A percentile compares a stretch with the other conserved stretches of the same genome.
phyloP scores from a whole-genome alignment of 92 coral and sea anemone species.

The Epizoanthus illoricatus region DNA sequence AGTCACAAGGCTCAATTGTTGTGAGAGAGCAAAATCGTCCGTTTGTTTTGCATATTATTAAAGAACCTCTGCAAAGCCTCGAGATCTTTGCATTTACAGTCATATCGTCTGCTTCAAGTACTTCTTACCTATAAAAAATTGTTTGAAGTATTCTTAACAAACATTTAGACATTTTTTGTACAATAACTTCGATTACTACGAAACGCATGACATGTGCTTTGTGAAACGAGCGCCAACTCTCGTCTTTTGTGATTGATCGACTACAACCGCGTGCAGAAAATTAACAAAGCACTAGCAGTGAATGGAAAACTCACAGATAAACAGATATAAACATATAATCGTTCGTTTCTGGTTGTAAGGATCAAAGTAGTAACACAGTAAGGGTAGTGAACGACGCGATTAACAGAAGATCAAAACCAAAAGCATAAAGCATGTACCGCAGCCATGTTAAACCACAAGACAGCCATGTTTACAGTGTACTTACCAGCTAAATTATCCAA shows the following conservation, averaged over 20 bases:
- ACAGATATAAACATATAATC: not conserved
- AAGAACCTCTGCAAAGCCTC: not conserved
- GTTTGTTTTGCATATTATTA: slow-evolving; percentile 17
- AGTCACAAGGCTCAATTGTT: slow-evolving; percentile 3
- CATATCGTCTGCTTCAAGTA: not conserved
- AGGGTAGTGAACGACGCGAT: not conserved
- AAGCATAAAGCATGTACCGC: slow-evolving; percentile 8
- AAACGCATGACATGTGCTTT: slow-evolving; percentile 26
- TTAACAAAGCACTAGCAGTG: slow-evolving; percentile 35
- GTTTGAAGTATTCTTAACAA: too few species aligned
- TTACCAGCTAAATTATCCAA: slow-evolving; percentile 97
- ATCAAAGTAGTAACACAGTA: not conserved
- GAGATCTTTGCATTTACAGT: not conserved
- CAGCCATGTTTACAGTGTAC: slow-evolving; percentile 56
- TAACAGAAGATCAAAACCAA: not conserved
- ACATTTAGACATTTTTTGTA: not conserved
- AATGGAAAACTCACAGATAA: slow-evolving; percentile 16
- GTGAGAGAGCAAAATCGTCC: not conserved
- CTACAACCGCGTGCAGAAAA: slow-evolving; percentile 43
- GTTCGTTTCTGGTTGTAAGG: not conserved
- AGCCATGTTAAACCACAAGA: slow-evolving; percentile 64
- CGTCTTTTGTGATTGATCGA: slow-evolving; percentile 17
- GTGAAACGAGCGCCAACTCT: slow-evolving; percentile 36
- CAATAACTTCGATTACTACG: slow-evolving; percentile 9
- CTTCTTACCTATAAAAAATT: not conserved